Conservation (phyloP, 2,113 vertebrate genomes). For the Chinchilla lanigera region DNA sequence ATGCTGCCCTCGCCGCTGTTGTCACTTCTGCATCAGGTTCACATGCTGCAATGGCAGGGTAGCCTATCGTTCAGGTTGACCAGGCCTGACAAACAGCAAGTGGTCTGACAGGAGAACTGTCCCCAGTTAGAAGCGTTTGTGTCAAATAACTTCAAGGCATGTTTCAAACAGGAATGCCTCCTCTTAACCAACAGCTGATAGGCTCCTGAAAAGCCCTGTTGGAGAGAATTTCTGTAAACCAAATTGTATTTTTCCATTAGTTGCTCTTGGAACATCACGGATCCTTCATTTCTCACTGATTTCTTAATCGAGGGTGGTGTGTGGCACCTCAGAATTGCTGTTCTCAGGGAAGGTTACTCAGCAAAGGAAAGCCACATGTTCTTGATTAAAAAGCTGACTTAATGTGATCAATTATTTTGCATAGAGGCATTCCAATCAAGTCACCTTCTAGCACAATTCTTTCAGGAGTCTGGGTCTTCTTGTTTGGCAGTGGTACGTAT, state of each 20-base stretch:
- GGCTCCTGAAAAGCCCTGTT: not conserved
- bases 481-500: not conserved
- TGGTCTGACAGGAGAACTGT: not conserved
- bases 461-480: not conserved
- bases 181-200: too few species aligned
- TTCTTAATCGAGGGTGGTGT: not conserved
- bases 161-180: not conserved
- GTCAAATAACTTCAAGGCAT: not conserved
- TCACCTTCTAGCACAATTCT: not conserved
- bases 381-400: not conserved
- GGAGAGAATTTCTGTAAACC: not conserved
- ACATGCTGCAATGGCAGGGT: not conserved
- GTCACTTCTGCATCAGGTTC: not conserved
- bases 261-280: not conserved
- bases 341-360: not conserved
- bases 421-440: not conserved
- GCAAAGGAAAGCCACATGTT: not conserved
- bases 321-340: not conserved
- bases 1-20: not conserved
- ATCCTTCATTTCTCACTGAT: not conserved
- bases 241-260: not conserved
- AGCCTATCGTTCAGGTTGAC: not conserved
- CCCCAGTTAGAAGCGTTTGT: not conserved
- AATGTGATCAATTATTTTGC: not conserved
- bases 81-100: not conserved